Evolutionary conservation across 2,113 vertebrate species (phyloP), one percentile per base, ranked within the genome.

Genomic region (Felis catus): DNA sequence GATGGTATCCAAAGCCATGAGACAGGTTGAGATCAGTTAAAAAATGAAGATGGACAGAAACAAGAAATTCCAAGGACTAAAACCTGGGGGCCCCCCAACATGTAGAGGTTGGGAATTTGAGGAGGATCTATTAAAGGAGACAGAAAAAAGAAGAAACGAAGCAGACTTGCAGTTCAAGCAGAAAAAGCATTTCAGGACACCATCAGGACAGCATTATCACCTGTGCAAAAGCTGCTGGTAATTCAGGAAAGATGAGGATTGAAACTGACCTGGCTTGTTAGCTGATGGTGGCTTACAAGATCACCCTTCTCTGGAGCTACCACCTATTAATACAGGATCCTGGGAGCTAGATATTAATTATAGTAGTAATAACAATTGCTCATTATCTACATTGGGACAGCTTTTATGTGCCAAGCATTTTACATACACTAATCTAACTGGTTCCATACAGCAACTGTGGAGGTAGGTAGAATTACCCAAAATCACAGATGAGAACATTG

Each of bases 311-410:
- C n/a, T 11, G 68, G 65, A 71, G n/a, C 41, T 76, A 41, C 6
- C 51, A 36, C 25, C 65, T 86, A 80, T 91, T 68, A 94, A 91
- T 94, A 73, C 83, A 88, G 29, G 66, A 68, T 91, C 76, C 66
- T 70, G 4, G 27, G 71, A 97, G 88, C 53, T 12, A 97, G 31
- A 94, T 73, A 88, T 84, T 95, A 91, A 95, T 95, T 81, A 94
- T 25, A 55, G 39, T 65, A 87, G 96, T 55, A 58, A 19, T 82
- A 91, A 93, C 76, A 61, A 27, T 85, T 15, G 19, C 53, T 91
- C 89, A 71, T 51, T 89, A 8, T n/a, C 84, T 73, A 53, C 36
- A 39, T 41, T 74, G 18, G 10, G 73, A 86, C 58, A 91, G 45
- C 8, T 36, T 61, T 4, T 80, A 63, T 55, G n/a, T 87, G 86